phyloP scores from a whole-genome alignment of 2,888 invertebrate species.

The Lamellibrachia satsuma region DNA sequence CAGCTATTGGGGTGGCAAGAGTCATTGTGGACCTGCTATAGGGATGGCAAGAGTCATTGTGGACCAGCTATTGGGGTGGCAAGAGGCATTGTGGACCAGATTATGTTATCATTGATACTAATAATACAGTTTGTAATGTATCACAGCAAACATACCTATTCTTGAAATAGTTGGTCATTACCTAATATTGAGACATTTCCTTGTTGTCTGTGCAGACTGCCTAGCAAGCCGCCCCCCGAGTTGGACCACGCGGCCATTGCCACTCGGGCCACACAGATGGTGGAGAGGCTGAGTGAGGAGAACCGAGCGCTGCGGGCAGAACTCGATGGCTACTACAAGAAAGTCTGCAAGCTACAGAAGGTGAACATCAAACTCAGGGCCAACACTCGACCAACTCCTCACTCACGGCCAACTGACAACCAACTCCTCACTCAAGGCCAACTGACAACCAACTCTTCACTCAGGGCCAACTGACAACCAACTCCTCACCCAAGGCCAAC shows the following conservation, averaged over 20 bases:
- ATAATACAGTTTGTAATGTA: no score
- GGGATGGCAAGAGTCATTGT: no score
- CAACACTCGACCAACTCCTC: not conserved
- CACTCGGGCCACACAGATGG: slow-evolving; percentile 73
- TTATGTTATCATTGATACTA: no score
- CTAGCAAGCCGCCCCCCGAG: slow-evolving; percentile 26
- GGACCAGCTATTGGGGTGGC: no score
- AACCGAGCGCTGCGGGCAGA: slow-evolving; percentile 85
- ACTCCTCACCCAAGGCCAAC: no score
- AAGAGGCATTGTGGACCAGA: no score
- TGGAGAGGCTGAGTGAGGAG: slow-evolving; percentile 84
- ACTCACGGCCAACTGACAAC: not conserved
- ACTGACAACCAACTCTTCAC: no score
- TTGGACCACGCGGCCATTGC: slow-evolving; percentile 55
- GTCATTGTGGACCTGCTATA: no score
- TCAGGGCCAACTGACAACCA: no score
- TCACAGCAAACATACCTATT: no score
- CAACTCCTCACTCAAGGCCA: not conserved
- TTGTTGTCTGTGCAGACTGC: not conserved
- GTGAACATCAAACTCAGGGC: slow-evolving; percentile 65
- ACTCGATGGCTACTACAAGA: slow-evolving; percentile 82
- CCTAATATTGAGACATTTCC: not conserved
- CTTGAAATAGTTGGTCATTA: no score
- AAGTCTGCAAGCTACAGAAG: slow-evolving; percentile 87
- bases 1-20: no score